A percentile compares a stretch with the other conserved stretches of the same genome.
phyloP scores from a whole-genome alignment of 2,113 vertebrate species.

The Anolis sagrei region DNA sequence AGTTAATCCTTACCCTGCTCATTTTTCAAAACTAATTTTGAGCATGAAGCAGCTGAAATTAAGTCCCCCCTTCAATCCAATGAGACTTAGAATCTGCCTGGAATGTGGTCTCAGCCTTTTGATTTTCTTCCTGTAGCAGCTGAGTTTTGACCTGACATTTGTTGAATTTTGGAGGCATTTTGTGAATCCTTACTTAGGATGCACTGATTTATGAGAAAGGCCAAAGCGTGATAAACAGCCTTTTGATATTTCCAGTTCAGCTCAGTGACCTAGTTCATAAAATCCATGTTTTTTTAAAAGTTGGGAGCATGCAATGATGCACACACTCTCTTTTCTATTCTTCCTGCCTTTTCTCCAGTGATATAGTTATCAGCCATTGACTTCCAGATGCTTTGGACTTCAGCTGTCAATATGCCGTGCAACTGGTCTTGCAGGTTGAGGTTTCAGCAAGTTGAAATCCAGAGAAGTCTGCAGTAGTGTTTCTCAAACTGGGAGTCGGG shows the following conservation, averaged over 20 bases:
- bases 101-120: background rate
- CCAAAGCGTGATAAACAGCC: background rate
- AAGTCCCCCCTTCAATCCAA: background rate
- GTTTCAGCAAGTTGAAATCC: no score
- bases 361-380: background rate
- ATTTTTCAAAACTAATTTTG: conserved; percentile 33
- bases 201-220: background rate
- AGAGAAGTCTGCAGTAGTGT: no score
- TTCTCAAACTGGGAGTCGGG: no score
- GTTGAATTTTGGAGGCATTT: background rate
- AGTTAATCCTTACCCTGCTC: conserved; percentile 8
- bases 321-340: background rate
- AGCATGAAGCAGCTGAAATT: background rate
- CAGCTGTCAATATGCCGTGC: no score
- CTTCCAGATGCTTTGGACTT: no score
- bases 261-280: background rate
- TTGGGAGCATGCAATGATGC: background rate
- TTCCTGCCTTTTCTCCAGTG: background rate
- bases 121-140: background rate
- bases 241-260: background rate
- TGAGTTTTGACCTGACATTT: background rate
- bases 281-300: background rate
- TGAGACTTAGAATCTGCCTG: background rate
- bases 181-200: background rate
- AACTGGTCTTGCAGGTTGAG: no score